Base-by-base conservation (phyloP, 2,888 invertebrate species). In the Druceiella hillmani region DNA sequence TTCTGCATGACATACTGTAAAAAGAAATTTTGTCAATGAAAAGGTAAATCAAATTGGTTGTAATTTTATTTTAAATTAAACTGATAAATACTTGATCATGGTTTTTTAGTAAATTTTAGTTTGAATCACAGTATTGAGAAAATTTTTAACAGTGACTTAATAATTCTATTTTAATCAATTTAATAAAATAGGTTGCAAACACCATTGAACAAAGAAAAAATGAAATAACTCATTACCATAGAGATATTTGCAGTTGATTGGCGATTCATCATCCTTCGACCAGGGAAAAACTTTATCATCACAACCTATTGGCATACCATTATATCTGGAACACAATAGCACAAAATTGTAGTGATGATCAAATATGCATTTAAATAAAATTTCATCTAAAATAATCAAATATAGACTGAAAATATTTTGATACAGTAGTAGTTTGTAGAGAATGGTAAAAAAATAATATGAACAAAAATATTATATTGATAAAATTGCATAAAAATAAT, bases 1-100 rank as follows among this genome's bases (percentile, higher is more conserved):
- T 72, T 99, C 98, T 2, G 98, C 98, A 66, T 99, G 98, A 47
- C 95, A 95, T 1, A 99, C 98, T 91, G 63, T 43, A 74, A 74
- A 38, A 38, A 41, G 16, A 50, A 41, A 43, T 24, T 33, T 11
- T 25, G 39, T 36, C 14, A 17, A 38, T 11, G 16, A 27, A 3
- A 36, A 30, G 15, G 27, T 32, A 35, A 6, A 22, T 24, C 5
- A 30, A 31, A 27, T 37, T 16, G 15, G 17, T 7, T 22, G 28
- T 17, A n/a, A n/a, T n/a, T n/a, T n/a, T n/a, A n/a, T n/a, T n/a
- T n/a, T n/a, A n/a, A n/a, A n/a, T n/a, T n/a, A n/a, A n/a, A n/a
- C n/a, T n/a, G n/a, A n/a, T 6, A 6, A 20, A 20, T n/a, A 20
- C 22, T 7, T 20, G n/a, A 20, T n/a, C 22, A 20, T 7, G 22